Evolutionary conservation across 1,140 invertebrate genomes (phyloP).

Genomic region (Pseudoatta argentina): DNA sequence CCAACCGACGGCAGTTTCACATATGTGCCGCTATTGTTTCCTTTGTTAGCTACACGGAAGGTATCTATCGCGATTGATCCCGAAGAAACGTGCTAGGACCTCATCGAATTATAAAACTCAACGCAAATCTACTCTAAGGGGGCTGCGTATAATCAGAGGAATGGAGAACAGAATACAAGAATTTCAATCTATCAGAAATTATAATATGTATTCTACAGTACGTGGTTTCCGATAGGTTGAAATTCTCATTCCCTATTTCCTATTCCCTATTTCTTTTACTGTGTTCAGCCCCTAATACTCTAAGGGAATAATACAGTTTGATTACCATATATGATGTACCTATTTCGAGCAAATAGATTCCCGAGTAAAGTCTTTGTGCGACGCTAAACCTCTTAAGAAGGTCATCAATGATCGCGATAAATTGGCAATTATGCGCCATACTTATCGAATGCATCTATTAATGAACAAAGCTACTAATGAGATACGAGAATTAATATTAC

Average conservation of each 20-base stretch:
- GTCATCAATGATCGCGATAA: conserved; percentile 13
- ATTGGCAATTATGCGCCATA: conserved; percentile 1
- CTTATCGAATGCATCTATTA: conserved; percentile 29
- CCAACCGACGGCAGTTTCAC: conserved; percentile 4
- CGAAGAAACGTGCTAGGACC: not conserved
- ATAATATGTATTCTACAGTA: too few species aligned
- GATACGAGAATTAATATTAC: conserved; percentile 58
- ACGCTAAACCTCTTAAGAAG: conserved; percentile 21
- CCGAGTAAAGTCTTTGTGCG: not conserved
- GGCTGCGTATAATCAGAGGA: too few species aligned
- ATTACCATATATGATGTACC: too few species aligned
- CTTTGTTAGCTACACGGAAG: not conserved
- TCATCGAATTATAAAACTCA: not conserved
- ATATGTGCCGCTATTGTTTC: conserved; percentile 11
- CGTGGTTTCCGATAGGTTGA: too few species aligned
- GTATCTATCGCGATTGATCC: conserved; percentile 9
- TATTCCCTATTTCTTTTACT: too few species aligned
- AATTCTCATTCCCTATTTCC: too few species aligned
- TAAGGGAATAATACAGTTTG: not conserved
- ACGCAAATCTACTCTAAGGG: not conserved
- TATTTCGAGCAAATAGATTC: not conserved
- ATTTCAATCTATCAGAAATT: too few species aligned
- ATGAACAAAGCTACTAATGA: conserved; percentile 44
- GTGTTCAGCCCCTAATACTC: not conserved
- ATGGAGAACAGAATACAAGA: too few species aligned